Evolutionary conservation across 1,140 invertebrate genomes (phyloP), one percentile per base, ranked within the genome.

Genomic region (Grapholita molesta): DNA sequence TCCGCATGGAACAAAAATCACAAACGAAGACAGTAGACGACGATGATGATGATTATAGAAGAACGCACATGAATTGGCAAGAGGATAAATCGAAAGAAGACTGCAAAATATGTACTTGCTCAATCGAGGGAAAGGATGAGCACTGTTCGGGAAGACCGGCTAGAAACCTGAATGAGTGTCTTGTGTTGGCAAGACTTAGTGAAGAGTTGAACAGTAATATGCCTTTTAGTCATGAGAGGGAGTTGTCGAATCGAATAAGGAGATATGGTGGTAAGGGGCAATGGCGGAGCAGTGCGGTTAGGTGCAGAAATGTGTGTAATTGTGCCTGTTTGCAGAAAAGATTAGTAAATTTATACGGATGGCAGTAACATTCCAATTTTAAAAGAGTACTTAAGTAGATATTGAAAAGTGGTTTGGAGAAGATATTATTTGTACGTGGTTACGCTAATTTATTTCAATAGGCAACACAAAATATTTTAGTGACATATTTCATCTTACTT

Each of bases 61-160:
- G 82, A 48, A 53, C 72, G 5, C 86, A 89, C 18, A 88, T 83
- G 84, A 84, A 76, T 33, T 67, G 15, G 18, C 69, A 2, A 79
- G 42, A 78, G 55, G 76, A 83, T 5, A 80, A 84, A 15, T 69
- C 28, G 6, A 48, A 48, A 21, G 42, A 48, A 48, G 42, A 48
- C 3, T 91, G 89, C 64, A 66, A 80, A 35, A 74, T 89, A 2
- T 91, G 89, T 30, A 78, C 89, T 0, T 91, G 89, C 48, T 86
- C 88, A 4, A 69, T 75, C 0, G 84, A 88, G 24, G 89, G 87
- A 1, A 83, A 83, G 70, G 76, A 84, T 24, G 83, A 89, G 57
- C 80, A 85, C 52, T 91, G 89, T 48, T 79, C 68, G 2, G 73
- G 68, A 33, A 82, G 89, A 76, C 83, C 88, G 12, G 84, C 86